Evolutionary conservation across 1,140 invertebrate genomes (phyloP).

Genomic region (Meloidogyne exigua): DNA sequence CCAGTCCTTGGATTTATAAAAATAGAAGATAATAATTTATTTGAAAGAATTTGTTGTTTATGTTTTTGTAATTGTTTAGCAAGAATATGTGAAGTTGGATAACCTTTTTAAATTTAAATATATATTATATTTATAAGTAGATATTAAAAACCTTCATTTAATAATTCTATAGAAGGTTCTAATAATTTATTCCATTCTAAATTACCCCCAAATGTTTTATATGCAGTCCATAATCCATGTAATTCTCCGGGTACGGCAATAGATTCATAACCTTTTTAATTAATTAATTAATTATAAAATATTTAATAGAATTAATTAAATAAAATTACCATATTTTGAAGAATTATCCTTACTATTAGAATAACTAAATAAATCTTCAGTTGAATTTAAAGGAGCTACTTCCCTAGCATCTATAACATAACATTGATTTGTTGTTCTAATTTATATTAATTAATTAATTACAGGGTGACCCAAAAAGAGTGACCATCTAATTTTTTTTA

Average conservation of each 20-base stretch:
- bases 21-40: constrained; percentile 68
- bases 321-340: constrained; percentile 26
- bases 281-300: too few relatives aligned
- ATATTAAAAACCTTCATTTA: constrained; percentile 48
- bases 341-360: constrained; percentile 70
- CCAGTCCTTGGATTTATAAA: constrained; percentile 65
- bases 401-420: constrained; percentile 76
- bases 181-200: constrained; percentile 37
- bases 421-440: constrained; percentile 56
- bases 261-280: constrained; percentile 67
- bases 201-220: constrained; percentile 72
- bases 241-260: constrained; percentile 82
- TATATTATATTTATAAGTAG: not conserved
- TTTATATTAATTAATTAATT: not conserved
- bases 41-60: constrained; percentile 66
- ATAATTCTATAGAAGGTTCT: constrained; percentile 49
- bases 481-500: too few relatives aligned
- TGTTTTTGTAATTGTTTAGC: constrained; percentile 69
- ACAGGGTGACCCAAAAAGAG: too few relatives aligned
- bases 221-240: constrained; percentile 79
- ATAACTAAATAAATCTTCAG: constrained; percentile 72
- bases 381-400: constrained; percentile 73
- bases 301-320: not conserved
- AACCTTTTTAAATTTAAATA: constrained; percentile 43
- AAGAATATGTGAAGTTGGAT: constrained; percentile 71